phyloP scores from a whole-genome alignment of 2,113 vertebrate species.

The Rhegmatorhina hoffmannsi region DNA sequence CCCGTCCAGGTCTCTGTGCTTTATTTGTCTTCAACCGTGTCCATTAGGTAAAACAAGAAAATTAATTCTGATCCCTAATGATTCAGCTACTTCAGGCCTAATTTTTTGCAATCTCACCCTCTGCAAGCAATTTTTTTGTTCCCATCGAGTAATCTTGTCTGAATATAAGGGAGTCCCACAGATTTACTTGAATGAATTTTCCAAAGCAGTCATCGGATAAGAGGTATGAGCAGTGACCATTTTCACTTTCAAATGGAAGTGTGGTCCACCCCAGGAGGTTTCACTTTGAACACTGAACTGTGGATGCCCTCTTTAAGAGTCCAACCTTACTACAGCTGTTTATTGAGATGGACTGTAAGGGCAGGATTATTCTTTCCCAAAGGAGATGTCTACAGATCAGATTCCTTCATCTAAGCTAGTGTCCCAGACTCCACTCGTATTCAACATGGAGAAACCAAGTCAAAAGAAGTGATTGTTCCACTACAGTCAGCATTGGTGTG shows the following conservation, averaged over 20 bases:
- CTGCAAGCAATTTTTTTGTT: fast-evolving
- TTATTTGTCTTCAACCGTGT: background rate
- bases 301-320: constrained; percentile 17
- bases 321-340: background rate
- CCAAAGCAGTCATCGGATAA: background rate
- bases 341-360: background rate
- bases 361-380: background rate
- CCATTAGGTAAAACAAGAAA: background rate
- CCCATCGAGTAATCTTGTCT: background rate
- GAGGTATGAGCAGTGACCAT: background rate
- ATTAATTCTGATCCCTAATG: background rate
- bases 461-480: background rate
- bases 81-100: background rate
- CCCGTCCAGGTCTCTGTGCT: background rate
- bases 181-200: background rate
- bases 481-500: fast-evolving
- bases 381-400: background rate
- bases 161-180: background rate
- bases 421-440: background rate
- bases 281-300: background rate
- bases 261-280: background rate
- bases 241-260: background rate
- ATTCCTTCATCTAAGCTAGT: background rate
- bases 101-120: background rate
- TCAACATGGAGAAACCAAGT: fast-evolving